These are phyloP conservation scores for Melieria crassipennis DNA, from an alignment of 2,888 invertebrate species.

Conservation along the genomic window DNA sequence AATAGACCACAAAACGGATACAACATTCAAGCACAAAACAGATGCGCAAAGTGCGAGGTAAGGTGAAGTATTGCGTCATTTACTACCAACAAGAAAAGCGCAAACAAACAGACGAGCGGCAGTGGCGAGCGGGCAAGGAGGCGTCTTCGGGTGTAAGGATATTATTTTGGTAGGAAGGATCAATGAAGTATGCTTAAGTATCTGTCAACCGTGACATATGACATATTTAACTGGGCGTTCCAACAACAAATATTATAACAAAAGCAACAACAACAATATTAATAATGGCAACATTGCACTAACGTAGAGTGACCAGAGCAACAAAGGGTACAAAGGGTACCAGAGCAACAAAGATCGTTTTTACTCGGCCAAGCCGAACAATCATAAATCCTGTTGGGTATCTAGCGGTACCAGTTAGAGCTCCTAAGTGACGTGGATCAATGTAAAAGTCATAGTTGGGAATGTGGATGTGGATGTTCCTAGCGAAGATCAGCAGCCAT, in stretches of 20 bases:
- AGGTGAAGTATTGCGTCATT: background rate
- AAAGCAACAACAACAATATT: constrained; percentile 18
- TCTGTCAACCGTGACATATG: constrained; percentile 59
- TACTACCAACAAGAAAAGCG: background rate
- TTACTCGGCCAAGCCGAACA: too few species aligned
- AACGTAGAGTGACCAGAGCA: too few species aligned
- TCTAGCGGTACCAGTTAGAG: too few species aligned
- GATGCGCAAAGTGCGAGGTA: background rate
- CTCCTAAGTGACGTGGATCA: too few species aligned
- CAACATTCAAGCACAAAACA: constrained; percentile 1
- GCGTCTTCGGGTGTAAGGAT: constrained; percentile 39
- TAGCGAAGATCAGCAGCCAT: too few species aligned
- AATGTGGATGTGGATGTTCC: too few species aligned
- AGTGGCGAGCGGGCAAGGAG: constrained; percentile 17
- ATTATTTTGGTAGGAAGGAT: constrained; percentile 44
- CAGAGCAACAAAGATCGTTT: too few species aligned
- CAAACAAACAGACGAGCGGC: constrained; percentile 2
- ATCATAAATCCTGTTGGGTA: too few species aligned
- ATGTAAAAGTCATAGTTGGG: too few species aligned
- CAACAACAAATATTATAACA: background rate
- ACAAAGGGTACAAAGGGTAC: too few species aligned
- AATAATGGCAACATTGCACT: background rate
- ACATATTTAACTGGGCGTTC: constrained; percentile 49
- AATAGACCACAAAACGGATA: constrained; percentile 24
- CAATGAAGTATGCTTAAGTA: constrained; percentile 58